Base-by-base conservation (phyloP, 2,113 vertebrate species). In the Stegastes partitus region DNA sequence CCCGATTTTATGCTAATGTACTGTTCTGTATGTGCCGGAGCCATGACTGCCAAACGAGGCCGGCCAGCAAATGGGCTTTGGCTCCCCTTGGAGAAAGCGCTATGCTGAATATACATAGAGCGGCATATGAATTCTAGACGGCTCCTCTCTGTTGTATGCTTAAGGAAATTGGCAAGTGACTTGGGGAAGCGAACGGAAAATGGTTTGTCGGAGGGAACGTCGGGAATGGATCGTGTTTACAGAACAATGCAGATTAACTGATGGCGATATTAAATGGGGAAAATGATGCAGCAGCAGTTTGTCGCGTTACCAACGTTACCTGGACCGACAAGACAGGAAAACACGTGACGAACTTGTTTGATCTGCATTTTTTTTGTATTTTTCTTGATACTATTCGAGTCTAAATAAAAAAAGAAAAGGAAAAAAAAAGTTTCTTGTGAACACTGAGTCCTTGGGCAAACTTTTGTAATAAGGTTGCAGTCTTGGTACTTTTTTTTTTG, bases 1-100 rank as follows among this genome's bases (percentile, higher is more conserved):
- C 81, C 81, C 68, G 58, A 78, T 88, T 89, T 92, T 91, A 93
- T 94, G 89, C 89, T 91, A 94, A 93, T 89, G 82, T 62, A 22
- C 56, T 81, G 81, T 90, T 91, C 81, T 86, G 85, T 88, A 88
- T 89, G 90, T 89, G 87, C 62, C 70, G 80, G 77, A 74, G 77
- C 77, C 86, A 69, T 26, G 87, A 78, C 68, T 86, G 90, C 88
- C 90, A 93, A 92, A 90, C 63, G 75, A 86, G 82, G 61, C 55
- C 62, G 67, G 85, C 84, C 85, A 82, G 84, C 76, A 85, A 93
- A 93, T 87, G 83, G 88, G 84, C 76, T 92, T 68, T 57, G 83
- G 79, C 75, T 91, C 85, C 90, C 91, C 49, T 44, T 18, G 68
- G 86, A 86, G 80, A 75, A 44, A 68, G 75, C 23, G 83, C 68